Evolutionary conservation across 2,888 invertebrate genomes (phyloP), one percentile per base, ranked within the genome.

Genomic region (Heliothis peltigera): DNA sequence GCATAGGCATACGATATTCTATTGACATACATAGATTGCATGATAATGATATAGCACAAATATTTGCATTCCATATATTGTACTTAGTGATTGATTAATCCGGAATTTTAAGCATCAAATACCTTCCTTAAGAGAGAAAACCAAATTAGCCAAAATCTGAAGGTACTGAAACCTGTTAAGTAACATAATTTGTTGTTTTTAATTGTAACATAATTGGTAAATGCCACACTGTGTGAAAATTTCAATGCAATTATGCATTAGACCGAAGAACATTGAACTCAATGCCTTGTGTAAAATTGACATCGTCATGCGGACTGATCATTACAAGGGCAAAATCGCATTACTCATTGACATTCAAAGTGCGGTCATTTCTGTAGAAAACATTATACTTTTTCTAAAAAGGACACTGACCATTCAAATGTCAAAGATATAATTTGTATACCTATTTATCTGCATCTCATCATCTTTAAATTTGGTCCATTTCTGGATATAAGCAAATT

Each of bases 1-100:
- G 87, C 78, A 78, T 84, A 77, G 76, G 82, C 83, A 82, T 86
- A 85, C 81, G 70, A 83, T 77, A 60, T 64, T 68, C 59, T 83
- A 79, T 83, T 81, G 81, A 83, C 82, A 82, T 80, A 77, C 76
- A 82, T 80, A 79, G 73, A 82, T 81, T 69, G 25, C 42, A 62
- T 72, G 62, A 63, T 76, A 81, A 82, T 71, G 81, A 78, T 72
- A 60, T 75, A 79, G 19, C 17, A 42, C 54, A 73, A 69, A 75
- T 86, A 75, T 85, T 84, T 82, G 74, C 75, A 77, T 81, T 77
- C 68, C 66, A 49, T 73, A 17, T 19, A 19, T 17, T 43, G 15
- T 35, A 44, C 25, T 53, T 18, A 39, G 63, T 54, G 12, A 8
- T n/a, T 21, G n/a, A 35, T 18, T 49, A n/a, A n/a, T n/a, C n/a